Conservation (phyloP, 2,797 vertebrate species). For the Coccyzus lansbergi region DNA sequence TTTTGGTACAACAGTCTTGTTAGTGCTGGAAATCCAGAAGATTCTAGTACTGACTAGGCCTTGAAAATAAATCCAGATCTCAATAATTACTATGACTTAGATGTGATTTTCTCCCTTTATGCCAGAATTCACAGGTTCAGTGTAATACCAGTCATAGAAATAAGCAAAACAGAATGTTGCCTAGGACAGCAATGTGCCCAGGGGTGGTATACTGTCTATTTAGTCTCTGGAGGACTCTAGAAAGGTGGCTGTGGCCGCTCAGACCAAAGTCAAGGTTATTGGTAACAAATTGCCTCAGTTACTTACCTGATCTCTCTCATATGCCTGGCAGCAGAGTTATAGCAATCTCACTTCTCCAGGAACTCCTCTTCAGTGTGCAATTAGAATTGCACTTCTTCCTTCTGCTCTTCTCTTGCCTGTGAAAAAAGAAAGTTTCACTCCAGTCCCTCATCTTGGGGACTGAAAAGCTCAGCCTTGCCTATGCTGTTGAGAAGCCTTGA, state of each 20-base stretch:
- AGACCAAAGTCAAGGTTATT: background rate
- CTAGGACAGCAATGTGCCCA: background rate
- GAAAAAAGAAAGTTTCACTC: background rate
- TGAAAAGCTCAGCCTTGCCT: background rate
- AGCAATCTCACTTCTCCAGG: background rate
- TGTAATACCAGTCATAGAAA: background rate
- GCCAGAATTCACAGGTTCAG: background rate
- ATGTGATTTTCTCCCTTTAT: background rate
- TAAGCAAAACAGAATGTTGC: background rate
- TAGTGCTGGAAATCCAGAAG: background rate
- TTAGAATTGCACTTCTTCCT: background rate
- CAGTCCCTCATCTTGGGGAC: background rate
- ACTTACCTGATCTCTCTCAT: slow-evolving; percentile 12
- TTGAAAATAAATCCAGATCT: background rate
- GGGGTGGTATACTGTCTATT: background rate
- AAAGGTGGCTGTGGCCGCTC: background rate
- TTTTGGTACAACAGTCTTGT: background rate
- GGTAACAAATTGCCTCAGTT: background rate
- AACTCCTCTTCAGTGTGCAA: background rate
- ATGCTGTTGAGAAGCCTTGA: background rate
- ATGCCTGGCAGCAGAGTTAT: background rate
- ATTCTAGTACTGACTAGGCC: background rate
- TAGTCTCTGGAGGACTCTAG: background rate
- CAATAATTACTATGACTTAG: background rate
- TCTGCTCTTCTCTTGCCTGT: background rate